Evolutionary conservation across 1,140 invertebrate genomes (phyloP).

Genomic region (Maniola jurtina): DNA sequence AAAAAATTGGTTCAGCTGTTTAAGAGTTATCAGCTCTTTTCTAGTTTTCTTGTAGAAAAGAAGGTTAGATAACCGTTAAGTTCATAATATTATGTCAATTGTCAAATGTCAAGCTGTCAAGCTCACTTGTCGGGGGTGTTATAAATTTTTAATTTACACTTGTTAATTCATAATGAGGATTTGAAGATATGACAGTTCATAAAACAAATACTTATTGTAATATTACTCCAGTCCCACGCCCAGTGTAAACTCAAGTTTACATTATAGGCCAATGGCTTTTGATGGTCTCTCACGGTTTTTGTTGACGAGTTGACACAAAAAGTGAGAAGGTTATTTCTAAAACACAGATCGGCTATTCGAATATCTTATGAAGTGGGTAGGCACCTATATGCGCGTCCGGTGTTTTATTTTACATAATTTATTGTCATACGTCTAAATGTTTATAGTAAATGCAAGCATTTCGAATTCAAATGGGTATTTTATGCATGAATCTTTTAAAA

Average conservation of each 20-base stretch:
- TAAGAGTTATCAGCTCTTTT: no score
- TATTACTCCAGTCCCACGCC: no score
- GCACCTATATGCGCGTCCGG: background rate
- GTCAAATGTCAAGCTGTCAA: no score
- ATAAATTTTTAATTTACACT: no score
- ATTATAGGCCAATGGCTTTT: conserved; percentile 10
- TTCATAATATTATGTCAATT: no score
- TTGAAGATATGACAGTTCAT: background rate
- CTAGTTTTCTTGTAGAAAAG: no score
- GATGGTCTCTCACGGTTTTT: conserved; percentile 12
- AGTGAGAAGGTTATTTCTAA: conserved; percentile 13
- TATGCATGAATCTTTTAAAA: conserved; percentile 32
- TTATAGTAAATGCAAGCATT: conserved; percentile 29
- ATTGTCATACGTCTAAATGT: conserved; percentile 20
- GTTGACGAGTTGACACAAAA: conserved; percentile 12
- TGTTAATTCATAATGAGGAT: no score
- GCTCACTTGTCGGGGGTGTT: no score
- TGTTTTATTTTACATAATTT: conserved; percentile 17
- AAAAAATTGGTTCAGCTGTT: no score
- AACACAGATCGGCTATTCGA: conserved; percentile 14
- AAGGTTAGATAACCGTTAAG: no score
- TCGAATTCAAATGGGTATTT: conserved; percentile 37
- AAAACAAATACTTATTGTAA: background rate
- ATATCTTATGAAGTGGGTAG: conserved; percentile 5
- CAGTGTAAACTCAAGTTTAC: conserved; percentile 2